phyloP scores from a whole-genome alignment of 30 jellyfish, hydroid and myxozoan species.

The Hydractinia symbiolongicarpus region DNA sequence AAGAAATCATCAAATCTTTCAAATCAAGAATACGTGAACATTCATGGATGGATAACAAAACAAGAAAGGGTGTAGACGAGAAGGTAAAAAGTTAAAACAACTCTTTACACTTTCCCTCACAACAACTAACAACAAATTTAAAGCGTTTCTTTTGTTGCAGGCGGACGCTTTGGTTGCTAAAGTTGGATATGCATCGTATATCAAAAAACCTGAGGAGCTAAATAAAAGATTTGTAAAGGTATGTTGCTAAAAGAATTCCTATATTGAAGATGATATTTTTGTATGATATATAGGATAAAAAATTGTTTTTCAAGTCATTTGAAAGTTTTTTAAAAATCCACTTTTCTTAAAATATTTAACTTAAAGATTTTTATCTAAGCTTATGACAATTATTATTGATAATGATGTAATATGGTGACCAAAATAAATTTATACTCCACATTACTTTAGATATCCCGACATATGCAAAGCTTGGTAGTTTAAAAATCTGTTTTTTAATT shows the following conservation, averaged over 20 bases:
- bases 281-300: no score
- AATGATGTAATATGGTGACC: no score
- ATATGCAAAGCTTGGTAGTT: no score
- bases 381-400: no score
- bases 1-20: slow-evolving; percentile 79
- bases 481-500: no score
- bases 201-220: slow-evolving; percentile 69
- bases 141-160: slow-evolving; percentile 18
- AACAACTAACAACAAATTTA: not conserved
- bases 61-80: slow-evolving; percentile 75
- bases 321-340: no score
- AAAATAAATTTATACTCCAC: no score
- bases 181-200: slow-evolving; percentile 95
- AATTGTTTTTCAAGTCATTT: no score
- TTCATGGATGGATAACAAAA: slow-evolving; percentile 75
- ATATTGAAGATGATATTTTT: no score
- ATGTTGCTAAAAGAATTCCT: not conserved
- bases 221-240: slow-evolving; percentile 80
- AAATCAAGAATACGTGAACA: slow-evolving; percentile 56
- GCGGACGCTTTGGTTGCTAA: slow-evolving; percentile 92
- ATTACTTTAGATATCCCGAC: no score
- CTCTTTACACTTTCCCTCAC: not conserved
- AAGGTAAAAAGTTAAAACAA: slow-evolving; percentile 33
- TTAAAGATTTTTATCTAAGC: no score
- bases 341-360: no score